phyloP scores from a whole-genome alignment of 64 coral and sea anemone species.

The Montipora foliosa region DNA sequence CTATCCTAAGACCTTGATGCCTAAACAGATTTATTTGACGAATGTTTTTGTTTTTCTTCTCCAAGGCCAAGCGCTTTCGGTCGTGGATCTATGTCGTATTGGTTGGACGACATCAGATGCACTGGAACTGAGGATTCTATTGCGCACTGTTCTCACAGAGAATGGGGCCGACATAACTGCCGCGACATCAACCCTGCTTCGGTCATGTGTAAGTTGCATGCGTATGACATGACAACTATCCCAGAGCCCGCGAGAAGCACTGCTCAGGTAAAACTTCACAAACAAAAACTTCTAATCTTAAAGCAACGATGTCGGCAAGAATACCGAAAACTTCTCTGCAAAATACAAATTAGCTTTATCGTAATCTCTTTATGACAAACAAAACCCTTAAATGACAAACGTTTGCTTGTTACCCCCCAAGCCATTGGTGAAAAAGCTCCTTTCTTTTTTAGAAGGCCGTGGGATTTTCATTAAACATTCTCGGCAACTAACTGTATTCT shows the following conservation, averaged over 20 bases:
- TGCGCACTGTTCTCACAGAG: slow-evolving; percentile 36
- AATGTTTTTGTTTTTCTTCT: not conserved
- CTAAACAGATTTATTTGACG: not conserved
- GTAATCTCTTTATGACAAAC: too few relatives aligned
- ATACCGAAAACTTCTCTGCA: too few relatives aligned
- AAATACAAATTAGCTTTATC: too few relatives aligned
- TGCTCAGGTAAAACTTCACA: slow-evolving; percentile 20
- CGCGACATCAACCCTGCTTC: not conserved
- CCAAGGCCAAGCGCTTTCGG: not conserved
- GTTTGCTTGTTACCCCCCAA: too few relatives aligned
- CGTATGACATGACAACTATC: not conserved
- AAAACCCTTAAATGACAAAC: too few relatives aligned
- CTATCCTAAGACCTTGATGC: too few relatives aligned
- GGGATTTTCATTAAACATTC: too few relatives aligned
- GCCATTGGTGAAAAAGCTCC: too few relatives aligned
- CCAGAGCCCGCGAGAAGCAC: slow-evolving; percentile 36
- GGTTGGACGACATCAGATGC: slow-evolving; percentile 38
- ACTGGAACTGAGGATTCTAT: slow-evolving; percentile 22
- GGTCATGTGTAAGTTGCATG: slow-evolving; percentile 15
- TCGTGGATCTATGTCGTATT: not conserved
- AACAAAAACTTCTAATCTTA: too few relatives aligned
- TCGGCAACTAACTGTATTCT: too few relatives aligned
- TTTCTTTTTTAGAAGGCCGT: too few relatives aligned
- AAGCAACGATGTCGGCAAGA: too few relatives aligned
- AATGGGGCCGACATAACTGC: slow-evolving; percentile 55